A percentile compares a stretch with the other conserved stretches of the same genome.
These are phyloP conservation scores for Colius striatus DNA, from an alignment of 2,113 vertebrate genomes.

Conservation along the genomic window DNA sequence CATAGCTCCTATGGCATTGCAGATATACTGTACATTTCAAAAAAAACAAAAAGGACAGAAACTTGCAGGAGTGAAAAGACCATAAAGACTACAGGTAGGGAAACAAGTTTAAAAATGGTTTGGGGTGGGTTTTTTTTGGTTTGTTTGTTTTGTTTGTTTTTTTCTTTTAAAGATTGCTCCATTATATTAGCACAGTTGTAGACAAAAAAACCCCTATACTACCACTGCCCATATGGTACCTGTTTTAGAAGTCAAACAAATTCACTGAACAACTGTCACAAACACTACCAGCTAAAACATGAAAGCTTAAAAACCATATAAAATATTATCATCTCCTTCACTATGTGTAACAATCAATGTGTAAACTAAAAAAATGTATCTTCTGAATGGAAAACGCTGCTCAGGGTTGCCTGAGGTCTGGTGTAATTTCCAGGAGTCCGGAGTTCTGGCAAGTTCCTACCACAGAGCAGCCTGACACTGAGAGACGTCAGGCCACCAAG, in stretches of 20 bases:
- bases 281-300: not conserved
- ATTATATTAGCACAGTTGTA: not conserved
- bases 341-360: not conserved
- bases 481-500: not conserved
- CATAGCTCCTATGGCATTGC: not conserved
- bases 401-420: not conserved
- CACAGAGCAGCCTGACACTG: not conserved
- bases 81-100: not conserved
- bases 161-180: not conserved
- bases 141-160: fast-evolving
- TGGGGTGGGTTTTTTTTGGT: not conserved
- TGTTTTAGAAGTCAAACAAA: not conserved
- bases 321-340: not conserved
- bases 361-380: not conserved
- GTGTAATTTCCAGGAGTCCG: not conserved
- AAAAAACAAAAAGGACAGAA: not conserved
- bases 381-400: not conserved
- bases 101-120: not conserved
- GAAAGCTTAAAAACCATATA: not conserved
- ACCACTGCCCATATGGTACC: not conserved
- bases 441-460: not conserved
- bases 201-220: not conserved
- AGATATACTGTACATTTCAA: not conserved
- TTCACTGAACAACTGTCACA: not conserved
- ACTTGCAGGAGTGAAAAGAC: not conserved